Base-by-base conservation (phyloP, 2,113 vertebrate species). In the Microcebus griseorufus region DNA sequence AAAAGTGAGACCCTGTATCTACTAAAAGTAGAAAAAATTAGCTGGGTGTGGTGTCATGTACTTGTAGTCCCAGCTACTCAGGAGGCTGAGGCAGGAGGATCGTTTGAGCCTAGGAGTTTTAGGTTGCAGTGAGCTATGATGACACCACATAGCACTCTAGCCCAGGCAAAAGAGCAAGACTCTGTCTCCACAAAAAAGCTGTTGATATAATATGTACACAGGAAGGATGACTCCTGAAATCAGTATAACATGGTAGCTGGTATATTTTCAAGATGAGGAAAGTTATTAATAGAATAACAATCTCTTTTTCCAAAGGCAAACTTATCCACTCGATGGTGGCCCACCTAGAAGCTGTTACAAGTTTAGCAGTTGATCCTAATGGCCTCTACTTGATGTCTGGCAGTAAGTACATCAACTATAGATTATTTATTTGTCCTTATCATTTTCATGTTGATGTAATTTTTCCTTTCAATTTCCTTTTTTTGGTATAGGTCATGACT, bases 361-460 rank as follows among this genome's bases (percentile, higher is more conserved):
- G 99, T 98, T 99, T 99, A 98, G 99, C 99, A 48, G 99, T 99
- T 97, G 99, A 99, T 98, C 99, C 99, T 6, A 99, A 99, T 83
- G 99, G 99, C 98, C 99, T 99, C 70, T 99, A 99, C 97, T 99
- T 99, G 98, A 99, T 99, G 99, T 99, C 99, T 96, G 99, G 99
- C 97, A 99, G 99, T 99, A 99, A 99, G 99, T 99, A 98, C 62
- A 95, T 73, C 88, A 94, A 37, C 79, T 97, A 25, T 96, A 4
- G 1, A 17, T 98, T 88, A 27, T 95, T 92, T 96, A 55, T 97
- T 97, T 96, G 72, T 97, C 32, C 88, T 95, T 34, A 64, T 18
- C 25, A 39, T 79, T 65, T 96, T 78, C 78, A 93, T 96, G 81
- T 27, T 42, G 97, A 97, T 83, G 20, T 86, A 95, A 96, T 94